These are phyloP conservation scores for Psephotus haematonotus DNA, from an alignment of 2,113 vertebrate genomes.

Conservation along the genomic window DNA sequence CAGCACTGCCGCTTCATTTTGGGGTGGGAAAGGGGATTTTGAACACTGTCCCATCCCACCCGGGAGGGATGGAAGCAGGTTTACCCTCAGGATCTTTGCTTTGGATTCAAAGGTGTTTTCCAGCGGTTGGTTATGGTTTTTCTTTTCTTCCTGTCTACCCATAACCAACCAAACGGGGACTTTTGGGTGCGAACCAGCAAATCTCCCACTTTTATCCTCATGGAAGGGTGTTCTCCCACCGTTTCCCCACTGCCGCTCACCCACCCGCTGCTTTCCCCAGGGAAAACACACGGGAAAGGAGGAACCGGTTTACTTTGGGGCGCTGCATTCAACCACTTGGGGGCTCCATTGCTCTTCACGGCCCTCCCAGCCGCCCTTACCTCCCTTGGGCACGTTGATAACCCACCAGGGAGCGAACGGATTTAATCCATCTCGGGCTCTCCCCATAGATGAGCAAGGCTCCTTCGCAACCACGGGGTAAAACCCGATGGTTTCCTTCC, in stretches of 20 bases:
- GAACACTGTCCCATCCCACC: neutral
- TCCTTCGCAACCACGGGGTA: neutral
- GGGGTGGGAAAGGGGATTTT: fast-evolving
- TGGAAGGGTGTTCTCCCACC: neutral
- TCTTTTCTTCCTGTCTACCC: neutral
- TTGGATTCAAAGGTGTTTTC: neutral
- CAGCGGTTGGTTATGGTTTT: neutral
- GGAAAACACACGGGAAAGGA: neutral
- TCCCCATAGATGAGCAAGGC: neutral
- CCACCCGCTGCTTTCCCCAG: neutral
- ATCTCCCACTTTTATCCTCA: neutral
- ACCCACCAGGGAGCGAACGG: neutral
- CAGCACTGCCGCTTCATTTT: neutral
- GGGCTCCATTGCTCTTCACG: neutral
- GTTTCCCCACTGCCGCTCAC: neutral
- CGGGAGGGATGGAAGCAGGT: neutral
- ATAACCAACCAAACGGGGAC: fast-evolving
- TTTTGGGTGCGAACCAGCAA: neutral
- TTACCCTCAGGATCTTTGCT: neutral
- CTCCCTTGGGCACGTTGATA: neutral
- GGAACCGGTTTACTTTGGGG: neutral
- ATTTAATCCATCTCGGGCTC: neutral
- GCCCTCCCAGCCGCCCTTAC: neutral
- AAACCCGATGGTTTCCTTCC: neutral
- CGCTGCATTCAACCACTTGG: fast-evolving